Base-by-base conservation (phyloP, 2,888 invertebrate genomes). In the Caenorhabditis becei region DNA sequence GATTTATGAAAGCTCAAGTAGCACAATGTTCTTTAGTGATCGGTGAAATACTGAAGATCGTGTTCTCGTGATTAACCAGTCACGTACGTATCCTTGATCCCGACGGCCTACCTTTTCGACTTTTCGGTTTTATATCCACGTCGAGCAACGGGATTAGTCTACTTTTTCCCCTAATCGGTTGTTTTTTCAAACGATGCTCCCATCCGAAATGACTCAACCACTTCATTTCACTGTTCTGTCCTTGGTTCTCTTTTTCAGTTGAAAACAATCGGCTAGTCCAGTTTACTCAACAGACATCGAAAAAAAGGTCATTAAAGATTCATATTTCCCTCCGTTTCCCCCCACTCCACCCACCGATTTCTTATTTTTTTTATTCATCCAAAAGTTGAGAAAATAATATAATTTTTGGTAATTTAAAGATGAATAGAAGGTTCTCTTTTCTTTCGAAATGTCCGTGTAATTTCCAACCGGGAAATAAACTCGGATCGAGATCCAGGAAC, bases 111-210 rank as follows among this genome's bases (percentile, higher is more conserved):
- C 53, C 16, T 51, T 51, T 44, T 41, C 56, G 3, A 58, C 28
- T 70, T 37, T 49, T 28, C 41, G 61, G 24, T 37, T 61, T 54
- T 24, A 28, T 41, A 47, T 54, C 47, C 56, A 62, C 56, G 28
- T 32, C 18, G 49, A 72, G 63, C 18, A 58, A 72, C 63, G 41
- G 72, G 72, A 72, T 72, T 72, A 56, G 49, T 58, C 72, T 56
- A 72, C 71, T 54, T 54, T 66, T 44, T 41, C n/a, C 16, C 44
- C n/a, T 70, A 62, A 72, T 58, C 63, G 63, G 56, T 59, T 74
- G 65, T 65, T 74, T 72, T 61, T 20, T 44, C 35, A 24, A 51
- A 23, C 16, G 32, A 41, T 24, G 44, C 62, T 62, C 28, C 54
- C 44, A 41, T 67, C 54, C 51, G 51, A 67, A 47, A 61, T 61